These are phyloP conservation scores for Agrotis segetum DNA, from an alignment of 2,888 invertebrate species.

Conservation along the genomic window DNA sequence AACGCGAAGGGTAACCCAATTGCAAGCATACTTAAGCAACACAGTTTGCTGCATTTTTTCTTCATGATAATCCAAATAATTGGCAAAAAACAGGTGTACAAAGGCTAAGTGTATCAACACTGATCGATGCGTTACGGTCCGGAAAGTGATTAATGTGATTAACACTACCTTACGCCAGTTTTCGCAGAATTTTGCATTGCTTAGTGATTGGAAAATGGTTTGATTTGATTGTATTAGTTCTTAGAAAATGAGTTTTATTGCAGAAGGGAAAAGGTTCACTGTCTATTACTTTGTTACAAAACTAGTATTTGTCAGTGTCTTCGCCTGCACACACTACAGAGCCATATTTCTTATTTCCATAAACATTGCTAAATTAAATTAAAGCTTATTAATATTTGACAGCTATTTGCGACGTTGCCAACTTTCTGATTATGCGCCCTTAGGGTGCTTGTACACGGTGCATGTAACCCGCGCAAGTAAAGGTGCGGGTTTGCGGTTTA, in stretches of 20 bases:
- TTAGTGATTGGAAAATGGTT: neutral
- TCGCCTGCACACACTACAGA: too few species aligned
- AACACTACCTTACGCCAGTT: constrained; percentile 36
- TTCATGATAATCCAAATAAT: constrained; percentile 55
- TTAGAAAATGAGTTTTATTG: neutral
- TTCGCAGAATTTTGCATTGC: constrained; percentile 22
- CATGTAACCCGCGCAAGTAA: too few species aligned
- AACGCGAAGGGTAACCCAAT: constrained; percentile 5
- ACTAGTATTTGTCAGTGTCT: too few species aligned
- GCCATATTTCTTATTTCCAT: too few species aligned
- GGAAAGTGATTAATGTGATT: constrained; percentile 36
- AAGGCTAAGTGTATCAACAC: constrained; percentile 37
- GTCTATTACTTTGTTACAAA: too few species aligned
- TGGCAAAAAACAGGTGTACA: constrained; percentile 40
- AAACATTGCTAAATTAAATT: too few species aligned
- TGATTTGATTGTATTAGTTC: neutral
- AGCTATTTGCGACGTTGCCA: too few species aligned
- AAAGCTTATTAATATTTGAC: too few species aligned
- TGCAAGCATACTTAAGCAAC: constrained; percentile 37
- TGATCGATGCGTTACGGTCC: constrained; percentile 54
- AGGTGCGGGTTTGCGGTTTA: too few species aligned
- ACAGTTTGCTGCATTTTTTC: constrained; percentile 39
- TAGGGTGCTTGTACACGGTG: too few species aligned
- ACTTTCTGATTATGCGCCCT: too few species aligned
- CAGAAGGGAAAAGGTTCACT: neutral